Percentiles rank a stretch among this genome's conserved stretches.
Evolutionary conservation across 2,797 vertebrate species (phyloP).

Genomic region (Acanthurus tractus): DNA sequence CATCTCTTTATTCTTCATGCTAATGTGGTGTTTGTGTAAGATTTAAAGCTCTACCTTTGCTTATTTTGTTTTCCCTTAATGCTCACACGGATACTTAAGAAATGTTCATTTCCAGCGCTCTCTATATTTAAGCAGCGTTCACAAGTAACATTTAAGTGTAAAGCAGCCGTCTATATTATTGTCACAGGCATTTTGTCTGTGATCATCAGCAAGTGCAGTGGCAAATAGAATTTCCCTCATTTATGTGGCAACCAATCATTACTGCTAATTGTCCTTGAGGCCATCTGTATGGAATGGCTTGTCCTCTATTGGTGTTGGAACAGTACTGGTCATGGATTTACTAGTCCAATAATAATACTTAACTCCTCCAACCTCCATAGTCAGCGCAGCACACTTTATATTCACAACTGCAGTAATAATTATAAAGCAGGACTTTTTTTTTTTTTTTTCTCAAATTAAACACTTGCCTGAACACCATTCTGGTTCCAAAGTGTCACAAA

Average conservation of each 20-base stretch:
- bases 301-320: conserved; percentile 77
- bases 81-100: conserved; percentile 14
- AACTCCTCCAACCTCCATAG: conserved; percentile 69
- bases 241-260: conserved; percentile 84
- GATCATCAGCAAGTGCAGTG: conserved; percentile 79
- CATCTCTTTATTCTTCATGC: conserved; percentile 62
- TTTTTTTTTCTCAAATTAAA: conserved; percentile 61
- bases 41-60: conserved; percentile 35
- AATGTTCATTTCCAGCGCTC: neutral
- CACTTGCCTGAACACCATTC: conserved; percentile 63
- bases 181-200: conserved; percentile 74
- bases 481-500: conserved; percentile 65
- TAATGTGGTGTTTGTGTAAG: conserved; percentile 43
- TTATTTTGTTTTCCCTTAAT: conserved; percentile 29
- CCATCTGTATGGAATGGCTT: conserved; percentile 81
- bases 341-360: conserved; percentile 76
- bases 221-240: conserved; percentile 83
- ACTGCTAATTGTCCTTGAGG: conserved; percentile 85
- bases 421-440: conserved; percentile 41
- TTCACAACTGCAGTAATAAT: conserved; percentile 60
- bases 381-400: conserved; percentile 58
- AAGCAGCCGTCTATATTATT: conserved; percentile 75
- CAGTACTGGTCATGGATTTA: conserved; percentile 79
- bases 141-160: conserved; percentile 62
- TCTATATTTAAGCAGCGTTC: conserved; percentile 33